Conservation (phyloP, 2,797 vertebrate genomes). For the Okamejei kenojei region DNA sequence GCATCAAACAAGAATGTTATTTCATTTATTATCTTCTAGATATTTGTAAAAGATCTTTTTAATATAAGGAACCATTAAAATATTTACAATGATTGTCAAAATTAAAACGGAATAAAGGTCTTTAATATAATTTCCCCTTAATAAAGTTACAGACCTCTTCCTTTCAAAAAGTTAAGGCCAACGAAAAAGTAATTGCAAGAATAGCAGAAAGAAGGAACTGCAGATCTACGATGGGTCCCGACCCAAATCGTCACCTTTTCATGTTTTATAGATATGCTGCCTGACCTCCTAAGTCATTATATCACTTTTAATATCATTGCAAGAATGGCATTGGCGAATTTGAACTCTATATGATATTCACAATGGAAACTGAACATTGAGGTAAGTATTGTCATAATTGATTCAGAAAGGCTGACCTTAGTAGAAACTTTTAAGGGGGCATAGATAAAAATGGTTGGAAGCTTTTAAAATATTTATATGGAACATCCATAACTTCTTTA, state of each 20-base stretch:
- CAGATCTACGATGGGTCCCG: too few species aligned
- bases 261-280: too few species aligned
- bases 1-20: neutral
- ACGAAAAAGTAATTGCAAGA: neutral
- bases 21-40: neutral
- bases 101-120: neutral
- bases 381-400: slow-evolving; percentile 4
- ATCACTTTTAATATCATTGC: neutral
- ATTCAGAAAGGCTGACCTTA: neutral
- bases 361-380: neutral
- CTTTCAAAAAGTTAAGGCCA: neutral
- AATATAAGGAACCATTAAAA: neutral
- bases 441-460: slow-evolving; percentile 4
- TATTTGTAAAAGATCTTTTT: neutral
- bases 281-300: too few species aligned
- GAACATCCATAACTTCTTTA: neutral
- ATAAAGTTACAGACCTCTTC: neutral
- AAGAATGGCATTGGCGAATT: neutral
- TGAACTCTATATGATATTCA: neutral
- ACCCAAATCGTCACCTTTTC: too few species aligned
- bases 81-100: neutral
- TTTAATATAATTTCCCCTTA: neutral
- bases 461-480: neutral
- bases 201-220: neutral
- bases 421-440: neutral